Conservation (phyloP, 2,113 vertebrate genomes). For the Recurvirostra avosetta region DNA sequence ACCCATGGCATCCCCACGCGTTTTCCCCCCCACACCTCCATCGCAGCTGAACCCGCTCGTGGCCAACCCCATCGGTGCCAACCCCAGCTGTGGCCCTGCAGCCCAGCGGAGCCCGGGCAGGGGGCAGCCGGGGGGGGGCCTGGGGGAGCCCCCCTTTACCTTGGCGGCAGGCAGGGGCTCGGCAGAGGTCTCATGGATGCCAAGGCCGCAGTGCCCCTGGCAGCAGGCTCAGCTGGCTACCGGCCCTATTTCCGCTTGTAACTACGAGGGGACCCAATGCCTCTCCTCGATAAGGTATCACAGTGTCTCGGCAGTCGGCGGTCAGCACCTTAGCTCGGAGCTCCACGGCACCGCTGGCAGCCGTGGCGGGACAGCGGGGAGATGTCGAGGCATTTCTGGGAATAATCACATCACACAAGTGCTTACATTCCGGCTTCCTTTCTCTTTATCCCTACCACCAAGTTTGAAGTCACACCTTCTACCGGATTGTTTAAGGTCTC, state of each 20-base stretch:
- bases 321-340: slow-evolving; percentile 53
- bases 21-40: not conserved
- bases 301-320: slow-evolving; percentile 31
- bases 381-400: slow-evolving; percentile 91
- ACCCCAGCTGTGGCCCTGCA: not conserved
- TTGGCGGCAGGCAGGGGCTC: not conserved
- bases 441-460: slow-evolving; percentile 69
- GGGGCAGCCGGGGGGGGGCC: no score
- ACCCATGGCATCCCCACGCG: accelerated
- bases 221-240: slow-evolving; percentile 40
- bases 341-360: slow-evolving; percentile 62
- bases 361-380: slow-evolving; percentile 69
- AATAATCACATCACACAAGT: slow-evolving; percentile 97
- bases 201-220: not conserved
- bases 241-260: slow-evolving; percentile 75
- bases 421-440: slow-evolving; percentile 88
- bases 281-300: slow-evolving; percentile 82
- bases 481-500: slow-evolving; percentile 47
- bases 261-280: slow-evolving; percentile 58
- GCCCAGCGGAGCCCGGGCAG: no score
- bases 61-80: not conserved
- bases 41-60: not conserved
- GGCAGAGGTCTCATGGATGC: not conserved
- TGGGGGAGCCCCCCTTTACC: slow-evolving; percentile 1
- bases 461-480: slow-evolving; percentile 78